Evolutionary conservation across 2,113 vertebrate species (phyloP).

Genomic region (Ophthalmolycus amberensis): DNA sequence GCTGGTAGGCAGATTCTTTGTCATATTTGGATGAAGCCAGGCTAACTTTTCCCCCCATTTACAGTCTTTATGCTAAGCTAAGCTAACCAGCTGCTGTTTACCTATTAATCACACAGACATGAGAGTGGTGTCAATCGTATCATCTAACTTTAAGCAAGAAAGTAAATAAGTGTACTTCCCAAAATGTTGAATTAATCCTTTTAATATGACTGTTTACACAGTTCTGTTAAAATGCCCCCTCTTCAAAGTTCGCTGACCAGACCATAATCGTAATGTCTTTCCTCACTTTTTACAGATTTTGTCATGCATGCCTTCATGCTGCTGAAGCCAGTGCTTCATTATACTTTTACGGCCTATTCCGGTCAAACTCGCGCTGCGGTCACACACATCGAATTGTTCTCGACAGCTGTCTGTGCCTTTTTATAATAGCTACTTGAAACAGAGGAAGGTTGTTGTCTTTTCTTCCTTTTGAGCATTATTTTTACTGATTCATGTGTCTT

Average conservation of each 20-base stretch:
- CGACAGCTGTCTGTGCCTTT: constrained; percentile 66
- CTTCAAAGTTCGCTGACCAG: constrained; percentile 35
- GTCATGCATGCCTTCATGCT: constrained; percentile 62
- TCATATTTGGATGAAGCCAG: not conserved
- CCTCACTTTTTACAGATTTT: constrained; percentile 52
- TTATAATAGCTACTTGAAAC: constrained; percentile 73
- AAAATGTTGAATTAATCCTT: not conserved
- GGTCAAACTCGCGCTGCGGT: constrained; percentile 62
- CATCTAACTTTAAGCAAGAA: not conserved
- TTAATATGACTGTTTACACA: not conserved
- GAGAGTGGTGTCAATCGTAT: not conserved
- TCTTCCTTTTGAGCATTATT: constrained; percentile 62
- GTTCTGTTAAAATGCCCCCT: constrained; percentile 17
- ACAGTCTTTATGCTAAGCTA: constrained; percentile 10
- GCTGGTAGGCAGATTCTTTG: not conserved
- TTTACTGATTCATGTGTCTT: constrained; percentile 72
- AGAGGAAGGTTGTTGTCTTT: constrained; percentile 58
- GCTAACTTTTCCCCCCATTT: not conserved
- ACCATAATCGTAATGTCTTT: constrained; percentile 54
- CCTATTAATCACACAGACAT: not conserved
- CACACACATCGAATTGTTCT: constrained; percentile 64
- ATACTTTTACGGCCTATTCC: constrained; percentile 70
- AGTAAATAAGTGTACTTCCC: not conserved
- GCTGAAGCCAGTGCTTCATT: constrained; percentile 64
- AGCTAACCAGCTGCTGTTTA: not conserved